Percentiles rank a stretch among this genome's conserved stretches.
Conservation (phyloP, 2,113 vertebrate genomes). For the Haplotaxodon microlepis region DNA sequence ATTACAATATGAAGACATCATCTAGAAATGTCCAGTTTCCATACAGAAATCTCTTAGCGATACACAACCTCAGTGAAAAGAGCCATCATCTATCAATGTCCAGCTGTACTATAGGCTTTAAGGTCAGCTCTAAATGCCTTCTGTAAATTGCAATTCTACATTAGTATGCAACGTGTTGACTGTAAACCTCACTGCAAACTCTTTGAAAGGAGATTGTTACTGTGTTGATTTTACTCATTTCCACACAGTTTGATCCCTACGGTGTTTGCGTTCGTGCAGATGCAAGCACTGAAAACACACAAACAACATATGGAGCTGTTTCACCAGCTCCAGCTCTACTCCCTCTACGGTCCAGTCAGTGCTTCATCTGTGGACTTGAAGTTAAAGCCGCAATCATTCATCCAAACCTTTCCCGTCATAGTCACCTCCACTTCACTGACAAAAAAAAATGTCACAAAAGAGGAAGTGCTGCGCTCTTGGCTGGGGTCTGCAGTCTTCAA, state of each 20-base stretch:
- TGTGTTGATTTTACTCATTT: background rate
- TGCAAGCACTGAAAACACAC: background rate
- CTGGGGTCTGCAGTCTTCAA: conserved; percentile 4
- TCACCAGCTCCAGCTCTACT: background rate
- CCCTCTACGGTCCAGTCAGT: background rate
- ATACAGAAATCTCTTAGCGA: background rate
- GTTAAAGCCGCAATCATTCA: background rate
- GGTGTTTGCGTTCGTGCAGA: background rate
- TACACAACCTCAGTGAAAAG: background rate
- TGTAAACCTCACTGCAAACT: background rate
- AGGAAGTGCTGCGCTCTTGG: background rate
- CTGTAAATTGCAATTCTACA: background rate
- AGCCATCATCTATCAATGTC: background rate
- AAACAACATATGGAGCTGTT: background rate
- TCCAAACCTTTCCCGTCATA: background rate
- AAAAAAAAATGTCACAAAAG: background rate
- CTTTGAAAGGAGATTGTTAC: background rate
- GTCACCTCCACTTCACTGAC: conserved; percentile 40
- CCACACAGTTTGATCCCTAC: background rate
- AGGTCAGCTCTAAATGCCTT: background rate
- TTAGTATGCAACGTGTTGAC: background rate
- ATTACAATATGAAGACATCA: background rate
- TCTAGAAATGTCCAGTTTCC: background rate
- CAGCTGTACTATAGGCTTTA: background rate
- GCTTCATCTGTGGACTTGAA: background rate